Conservation (phyloP, 2,888 invertebrate genomes). For the Leptodirus hochenwartii region DNA sequence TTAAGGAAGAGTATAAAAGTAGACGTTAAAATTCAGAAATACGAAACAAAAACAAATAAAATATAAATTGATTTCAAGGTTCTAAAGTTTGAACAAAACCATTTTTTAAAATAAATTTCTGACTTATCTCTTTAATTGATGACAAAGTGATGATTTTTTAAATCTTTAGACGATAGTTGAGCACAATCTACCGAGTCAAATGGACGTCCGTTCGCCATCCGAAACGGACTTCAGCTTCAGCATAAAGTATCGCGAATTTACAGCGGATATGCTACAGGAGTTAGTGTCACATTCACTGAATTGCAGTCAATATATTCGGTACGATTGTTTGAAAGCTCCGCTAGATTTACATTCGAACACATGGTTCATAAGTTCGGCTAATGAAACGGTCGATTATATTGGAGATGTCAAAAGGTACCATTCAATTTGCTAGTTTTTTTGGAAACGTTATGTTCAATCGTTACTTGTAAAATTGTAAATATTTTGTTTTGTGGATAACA, state of each 20-base stretch:
- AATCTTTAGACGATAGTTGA: constrained; percentile 79
- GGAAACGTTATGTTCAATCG: too few relatives aligned
- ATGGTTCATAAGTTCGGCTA: constrained; percentile 73
- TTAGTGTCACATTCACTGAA: constrained; percentile 75
- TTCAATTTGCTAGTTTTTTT: too few relatives aligned
- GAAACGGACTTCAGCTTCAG: constrained; percentile 70
- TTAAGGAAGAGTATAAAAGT: too few relatives aligned
- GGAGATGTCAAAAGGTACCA: constrained; percentile 62
- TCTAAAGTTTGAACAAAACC: too few relatives aligned
- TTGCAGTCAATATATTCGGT: constrained; percentile 77
- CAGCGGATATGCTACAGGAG: constrained; percentile 80
- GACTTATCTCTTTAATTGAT: too few relatives aligned
- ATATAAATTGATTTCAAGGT: too few relatives aligned
- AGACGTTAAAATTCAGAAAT: too few relatives aligned
- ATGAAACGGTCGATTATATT: constrained; percentile 58
- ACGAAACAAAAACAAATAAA: too few relatives aligned
- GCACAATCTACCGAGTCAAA: constrained; percentile 79
- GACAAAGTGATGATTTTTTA: too few relatives aligned
- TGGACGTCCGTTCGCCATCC: constrained; percentile 63
- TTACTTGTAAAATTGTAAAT: constrained; percentile 12
- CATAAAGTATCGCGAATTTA: constrained; percentile 77
- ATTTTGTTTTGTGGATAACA: constrained; percentile 6
- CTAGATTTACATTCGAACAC: constrained; percentile 73
- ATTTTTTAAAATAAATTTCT: too few relatives aligned
- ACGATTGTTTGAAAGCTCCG: constrained; percentile 79